These are phyloP conservation scores for Mustelus asterias DNA, from an alignment of 2,113 vertebrate species.

Conservation along the genomic window DNA sequence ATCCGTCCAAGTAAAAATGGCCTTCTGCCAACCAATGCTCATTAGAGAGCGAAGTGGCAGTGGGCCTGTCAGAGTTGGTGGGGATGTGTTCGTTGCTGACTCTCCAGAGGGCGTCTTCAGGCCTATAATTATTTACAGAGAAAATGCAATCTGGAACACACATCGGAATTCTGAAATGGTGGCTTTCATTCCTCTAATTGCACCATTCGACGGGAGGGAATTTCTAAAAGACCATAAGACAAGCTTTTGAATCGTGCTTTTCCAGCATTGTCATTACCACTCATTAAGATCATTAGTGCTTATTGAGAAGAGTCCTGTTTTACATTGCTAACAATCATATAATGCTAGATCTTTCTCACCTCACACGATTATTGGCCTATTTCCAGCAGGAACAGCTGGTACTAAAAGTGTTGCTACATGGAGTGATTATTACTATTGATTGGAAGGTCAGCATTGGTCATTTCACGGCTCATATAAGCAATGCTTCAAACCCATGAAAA, in stretches of 20 bases:
- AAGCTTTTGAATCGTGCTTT: not conserved
- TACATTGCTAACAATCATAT: slow-evolving; percentile 30
- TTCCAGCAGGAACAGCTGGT: slow-evolving; percentile 30
- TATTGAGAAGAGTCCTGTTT: slow-evolving; percentile 25
- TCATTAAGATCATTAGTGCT: slow-evolving; percentile 15
- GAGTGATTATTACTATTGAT: slow-evolving; percentile 28
- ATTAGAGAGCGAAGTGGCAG: too few relatives aligned
- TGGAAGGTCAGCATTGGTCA: slow-evolving; percentile 16
- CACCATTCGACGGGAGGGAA: not conserved
- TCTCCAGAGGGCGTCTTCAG: too few relatives aligned
- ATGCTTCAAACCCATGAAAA: not conserved
- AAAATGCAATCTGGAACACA: not conserved
- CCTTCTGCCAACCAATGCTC: too few relatives aligned
- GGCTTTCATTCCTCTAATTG: not conserved
- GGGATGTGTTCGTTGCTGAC: too few relatives aligned
- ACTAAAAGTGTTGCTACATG: not conserved
- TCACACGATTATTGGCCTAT: slow-evolving; percentile 20
- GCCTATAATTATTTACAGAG: not conserved
- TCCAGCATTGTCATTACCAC: slow-evolving; percentile 11
- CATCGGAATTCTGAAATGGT: not conserved
- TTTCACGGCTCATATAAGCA: slow-evolving; percentile 14
- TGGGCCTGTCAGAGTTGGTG: too few relatives aligned
- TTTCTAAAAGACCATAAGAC: not conserved
- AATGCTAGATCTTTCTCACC: slow-evolving; percentile 19
- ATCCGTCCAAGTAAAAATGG: too few relatives aligned